These are phyloP conservation scores for Caenorhabditis panamensis DNA, from an alignment of 2,888 invertebrate genomes.

Conservation along the genomic window DNA sequence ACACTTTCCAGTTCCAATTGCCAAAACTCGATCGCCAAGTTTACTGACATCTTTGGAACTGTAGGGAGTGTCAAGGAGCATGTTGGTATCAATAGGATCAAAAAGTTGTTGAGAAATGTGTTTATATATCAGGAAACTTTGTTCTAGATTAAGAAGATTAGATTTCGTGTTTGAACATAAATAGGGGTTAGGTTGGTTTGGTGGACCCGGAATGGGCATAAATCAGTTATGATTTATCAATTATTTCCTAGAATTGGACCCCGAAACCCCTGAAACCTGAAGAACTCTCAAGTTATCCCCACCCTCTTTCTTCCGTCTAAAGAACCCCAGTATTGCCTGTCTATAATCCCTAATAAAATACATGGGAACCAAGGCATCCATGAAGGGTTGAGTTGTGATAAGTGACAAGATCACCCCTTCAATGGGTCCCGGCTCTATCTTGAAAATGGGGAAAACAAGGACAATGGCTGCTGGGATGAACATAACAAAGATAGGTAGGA, in stretches of 20 bases:
- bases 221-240: background rate
- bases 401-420: slow-evolving; percentile 1
- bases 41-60: no score
- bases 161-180: no score
- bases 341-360: slow-evolving; percentile 41
- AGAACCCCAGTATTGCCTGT: slow-evolving; percentile 1
- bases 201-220: no score
- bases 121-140: no score
- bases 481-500: slow-evolving; percentile 33
- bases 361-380: slow-evolving; percentile 35
- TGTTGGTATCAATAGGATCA: no score
- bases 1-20: no score
- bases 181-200: no score
- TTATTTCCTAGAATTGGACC: background rate
- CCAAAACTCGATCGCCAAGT: no score
- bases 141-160: no score
- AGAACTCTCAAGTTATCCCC: background rate
- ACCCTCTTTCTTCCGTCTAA: background rate
- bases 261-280: background rate
- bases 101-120: no score
- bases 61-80: no score
- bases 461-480: slow-evolving; percentile 28
- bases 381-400: slow-evolving; percentile 16
- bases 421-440: slow-evolving; percentile 15
- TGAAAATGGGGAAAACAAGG: slow-evolving; percentile 27